Evolutionary conservation across 2,113 vertebrate genomes (phyloP).

Genomic region (Malurus alboscapulatus): DNA sequence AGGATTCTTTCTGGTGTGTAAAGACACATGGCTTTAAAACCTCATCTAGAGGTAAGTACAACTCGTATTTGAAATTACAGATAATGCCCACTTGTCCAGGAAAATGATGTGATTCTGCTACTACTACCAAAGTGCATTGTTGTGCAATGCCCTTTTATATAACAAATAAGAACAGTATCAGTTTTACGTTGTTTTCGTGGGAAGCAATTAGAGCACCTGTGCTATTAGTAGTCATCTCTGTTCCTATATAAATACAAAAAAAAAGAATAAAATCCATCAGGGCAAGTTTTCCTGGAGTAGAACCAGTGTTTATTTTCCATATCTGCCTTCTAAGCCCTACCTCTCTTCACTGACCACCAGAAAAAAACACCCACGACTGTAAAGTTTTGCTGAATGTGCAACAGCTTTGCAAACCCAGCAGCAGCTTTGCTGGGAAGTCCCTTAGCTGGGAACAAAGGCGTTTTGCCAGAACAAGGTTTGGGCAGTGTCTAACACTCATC

Average conservation of each 20-base stretch:
- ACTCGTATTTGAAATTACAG: neutral
- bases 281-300: neutral
- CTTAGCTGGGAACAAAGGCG: fast-evolving
- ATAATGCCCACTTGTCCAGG: neutral
- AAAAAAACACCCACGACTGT: neutral
- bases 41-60: neutral
- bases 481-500: neutral
- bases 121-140: neutral
- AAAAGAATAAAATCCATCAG: neutral
- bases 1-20: neutral
- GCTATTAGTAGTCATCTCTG: neutral
- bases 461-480: neutral
- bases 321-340: neutral
- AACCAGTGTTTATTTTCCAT: neutral
- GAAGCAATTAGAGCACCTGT: neutral
- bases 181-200: neutral
- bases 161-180: neutral
- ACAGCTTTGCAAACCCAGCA: neutral
- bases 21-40: neutral
- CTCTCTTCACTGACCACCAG: neutral
- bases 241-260: neutral
- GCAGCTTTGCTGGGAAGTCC: fast-evolving
- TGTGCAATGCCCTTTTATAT: neutral
- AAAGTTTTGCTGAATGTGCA: conserved; percentile 62
- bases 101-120: neutral